Conservation (phyloP, 2,113 vertebrate genomes). For the Rana temporaria region DNA sequence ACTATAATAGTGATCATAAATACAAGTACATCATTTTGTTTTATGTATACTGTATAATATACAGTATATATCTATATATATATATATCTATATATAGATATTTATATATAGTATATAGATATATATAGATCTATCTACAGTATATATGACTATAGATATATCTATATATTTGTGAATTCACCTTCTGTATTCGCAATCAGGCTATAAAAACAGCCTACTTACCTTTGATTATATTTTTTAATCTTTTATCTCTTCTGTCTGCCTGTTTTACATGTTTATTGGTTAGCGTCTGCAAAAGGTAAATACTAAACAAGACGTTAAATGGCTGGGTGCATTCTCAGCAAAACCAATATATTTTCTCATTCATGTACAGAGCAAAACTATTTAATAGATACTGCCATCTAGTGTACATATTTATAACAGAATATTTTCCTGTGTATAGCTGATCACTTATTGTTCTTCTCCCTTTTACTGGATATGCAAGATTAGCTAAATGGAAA, state of each 20-base stretch:
- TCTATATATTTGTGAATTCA: too few species aligned
- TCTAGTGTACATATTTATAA: slow-evolving; percentile 65
- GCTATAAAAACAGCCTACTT: too few species aligned
- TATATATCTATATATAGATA: too few species aligned
- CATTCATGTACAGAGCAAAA: neutral
- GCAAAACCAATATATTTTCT: slow-evolving; percentile 1
- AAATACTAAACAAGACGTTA: slow-evolving; percentile 4
- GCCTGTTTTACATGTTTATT: neutral
- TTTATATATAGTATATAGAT: too few species aligned
- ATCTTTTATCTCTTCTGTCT: neutral
- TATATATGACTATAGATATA: too few species aligned
- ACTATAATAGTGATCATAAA: too few species aligned
- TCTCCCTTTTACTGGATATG: slow-evolving; percentile 20
- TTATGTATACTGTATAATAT: too few species aligned
- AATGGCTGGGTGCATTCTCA: slow-evolving; percentile 4
- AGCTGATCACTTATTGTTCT: neutral
- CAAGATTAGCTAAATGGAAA: slow-evolving; percentile 62
- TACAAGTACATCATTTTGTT: too few species aligned
- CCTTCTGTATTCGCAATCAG: too few species aligned
- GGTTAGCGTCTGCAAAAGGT: neutral
- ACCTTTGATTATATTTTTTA: neutral
- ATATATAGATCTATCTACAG: too few species aligned
- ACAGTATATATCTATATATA: too few species aligned
- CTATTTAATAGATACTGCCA: slow-evolving; percentile 66
- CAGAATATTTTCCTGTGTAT: neutral